Evolutionary conservation across 2,113 vertebrate genomes (phyloP).

Genomic region (Agapornis roseicollis): DNA sequence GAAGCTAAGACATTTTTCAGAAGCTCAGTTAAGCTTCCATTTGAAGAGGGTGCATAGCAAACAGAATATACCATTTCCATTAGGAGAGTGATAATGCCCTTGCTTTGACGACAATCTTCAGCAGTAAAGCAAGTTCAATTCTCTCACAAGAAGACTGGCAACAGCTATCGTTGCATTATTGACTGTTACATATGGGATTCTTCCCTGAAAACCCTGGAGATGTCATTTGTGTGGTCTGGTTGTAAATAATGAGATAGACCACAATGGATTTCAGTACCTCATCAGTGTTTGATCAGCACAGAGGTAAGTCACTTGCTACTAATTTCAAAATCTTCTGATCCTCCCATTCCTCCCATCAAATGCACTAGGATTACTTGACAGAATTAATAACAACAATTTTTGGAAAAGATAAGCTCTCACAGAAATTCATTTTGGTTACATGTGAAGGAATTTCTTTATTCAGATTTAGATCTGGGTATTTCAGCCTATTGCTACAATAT

Average conservation of each 20-base stretch:
- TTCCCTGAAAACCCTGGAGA: slow-evolving; percentile 26
- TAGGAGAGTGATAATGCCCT: background rate
- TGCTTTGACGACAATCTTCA: slow-evolving; percentile 51
- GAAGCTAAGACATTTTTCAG: background rate
- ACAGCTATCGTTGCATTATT: slow-evolving; percentile 16
- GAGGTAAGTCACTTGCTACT: slow-evolving; percentile 77
- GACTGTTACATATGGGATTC: background rate
- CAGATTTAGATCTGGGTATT: background rate
- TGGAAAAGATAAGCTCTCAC: background rate
- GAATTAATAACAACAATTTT: background rate
- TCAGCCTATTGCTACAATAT: background rate
- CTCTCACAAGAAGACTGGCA: background rate
- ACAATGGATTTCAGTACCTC: slow-evolving; percentile 87
- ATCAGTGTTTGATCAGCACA: slow-evolving; percentile 85
- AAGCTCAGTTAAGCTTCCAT: background rate
- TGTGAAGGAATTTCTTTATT: background rate
- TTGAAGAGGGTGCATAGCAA: background rate
- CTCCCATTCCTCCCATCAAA: background rate
- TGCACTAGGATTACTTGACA: background rate
- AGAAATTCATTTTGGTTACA: background rate
- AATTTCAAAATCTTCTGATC: slow-evolving; percentile 1
- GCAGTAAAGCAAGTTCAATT: slow-evolving; percentile 26
- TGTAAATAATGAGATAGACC: slow-evolving; percentile 55
- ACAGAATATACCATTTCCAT: background rate
- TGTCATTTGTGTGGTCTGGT: slow-evolving; percentile 34